Evolutionary conservation across 2,113 vertebrate species (phyloP), one percentile per base, ranked within the genome.

Genomic region (Crotalus viridis): DNA sequence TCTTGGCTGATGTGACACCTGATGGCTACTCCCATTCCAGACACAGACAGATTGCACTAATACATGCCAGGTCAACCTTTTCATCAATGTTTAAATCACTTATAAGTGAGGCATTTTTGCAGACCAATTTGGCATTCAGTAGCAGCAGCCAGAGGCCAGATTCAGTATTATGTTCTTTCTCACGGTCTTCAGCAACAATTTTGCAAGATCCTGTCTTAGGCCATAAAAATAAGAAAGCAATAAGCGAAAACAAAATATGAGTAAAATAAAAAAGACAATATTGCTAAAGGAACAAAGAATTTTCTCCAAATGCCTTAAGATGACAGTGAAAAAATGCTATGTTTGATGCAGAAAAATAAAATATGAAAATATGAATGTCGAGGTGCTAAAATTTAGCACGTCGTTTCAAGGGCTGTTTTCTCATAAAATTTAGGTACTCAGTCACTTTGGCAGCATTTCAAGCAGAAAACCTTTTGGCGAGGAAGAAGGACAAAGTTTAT

Each of bases 401-500:
- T 22, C 90, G 85, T 94, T 94, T 95, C 94, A 94, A 69, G 87
- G 55, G 39, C 93, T 95, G 46, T 85, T 24, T 52, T 91, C 55
- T 92, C 89, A 13, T 81, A 86, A 54, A 59, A 92, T 95, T 96
- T 93, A 92, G 90, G 91, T 87, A 93, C 93, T 94, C 56, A 92
- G 0, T 3, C 93, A 95, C 92, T 91, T 95, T 97, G 96, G 95
- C 95, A 96, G 91, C 90, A 0, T 0, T 93, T 93, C 95, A 81
- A 94, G 91, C 95, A 93, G 93, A 57, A 95, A 90, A 26, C 4
- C 46, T 95, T 95, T 94, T 85, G 61, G 33, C 0, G 4, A 46
- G 74, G 43, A 24, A 19, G 2, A 19, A 74, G 43, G 52, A 54
- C 85, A 95, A 90, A 52, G 92, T 95, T 88, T 52, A 39, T 93